These are phyloP conservation scores for Deilephila porcellus DNA, from an alignment of 2,888 invertebrate genomes.

Conservation along the genomic window DNA sequence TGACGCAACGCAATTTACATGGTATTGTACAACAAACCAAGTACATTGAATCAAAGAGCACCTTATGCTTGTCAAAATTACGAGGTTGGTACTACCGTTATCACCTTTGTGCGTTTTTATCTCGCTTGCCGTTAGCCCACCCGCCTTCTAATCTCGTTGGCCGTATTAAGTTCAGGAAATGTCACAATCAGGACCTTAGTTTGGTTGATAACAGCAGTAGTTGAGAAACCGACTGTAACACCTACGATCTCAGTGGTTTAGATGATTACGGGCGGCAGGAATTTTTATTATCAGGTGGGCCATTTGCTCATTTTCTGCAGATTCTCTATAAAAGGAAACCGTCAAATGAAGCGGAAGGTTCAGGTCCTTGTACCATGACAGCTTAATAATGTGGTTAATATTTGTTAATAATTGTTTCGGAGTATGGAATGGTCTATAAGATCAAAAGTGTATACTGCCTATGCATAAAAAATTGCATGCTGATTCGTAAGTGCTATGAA, in stretches of 20 bases:
- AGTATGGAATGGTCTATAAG: too few relatives aligned
- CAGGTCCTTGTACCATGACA: too few relatives aligned
- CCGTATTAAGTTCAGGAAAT: conserved; percentile 11
- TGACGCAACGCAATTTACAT: conserved; percentile 8
- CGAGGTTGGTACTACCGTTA: conserved; percentile 4
- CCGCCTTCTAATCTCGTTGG: conserved; percentile 24
- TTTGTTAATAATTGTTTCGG: too few relatives aligned
- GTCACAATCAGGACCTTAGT: neutral
- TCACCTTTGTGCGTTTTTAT: conserved; percentile 25
- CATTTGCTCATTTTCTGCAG: too few relatives aligned
- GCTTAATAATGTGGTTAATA: too few relatives aligned
- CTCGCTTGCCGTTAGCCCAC: conserved; percentile 28
- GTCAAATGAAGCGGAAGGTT: too few relatives aligned
- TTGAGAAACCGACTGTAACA: neutral
- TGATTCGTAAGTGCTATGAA: too few relatives aligned
- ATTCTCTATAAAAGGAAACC: too few relatives aligned
- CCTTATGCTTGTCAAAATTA: conserved; percentile 6
- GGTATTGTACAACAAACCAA: conserved; percentile 1
- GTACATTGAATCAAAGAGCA: conserved; percentile 3
- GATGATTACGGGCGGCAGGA: neutral
- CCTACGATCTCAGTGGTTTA: neutral
- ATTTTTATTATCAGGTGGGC: too few relatives aligned
- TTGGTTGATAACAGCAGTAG: neutral
- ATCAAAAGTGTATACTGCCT: too few relatives aligned
- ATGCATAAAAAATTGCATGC: too few relatives aligned